These are phyloP conservation scores for Erebia aethiops DNA, from an alignment of 2,888 invertebrate genomes.

Conservation along the genomic window DNA sequence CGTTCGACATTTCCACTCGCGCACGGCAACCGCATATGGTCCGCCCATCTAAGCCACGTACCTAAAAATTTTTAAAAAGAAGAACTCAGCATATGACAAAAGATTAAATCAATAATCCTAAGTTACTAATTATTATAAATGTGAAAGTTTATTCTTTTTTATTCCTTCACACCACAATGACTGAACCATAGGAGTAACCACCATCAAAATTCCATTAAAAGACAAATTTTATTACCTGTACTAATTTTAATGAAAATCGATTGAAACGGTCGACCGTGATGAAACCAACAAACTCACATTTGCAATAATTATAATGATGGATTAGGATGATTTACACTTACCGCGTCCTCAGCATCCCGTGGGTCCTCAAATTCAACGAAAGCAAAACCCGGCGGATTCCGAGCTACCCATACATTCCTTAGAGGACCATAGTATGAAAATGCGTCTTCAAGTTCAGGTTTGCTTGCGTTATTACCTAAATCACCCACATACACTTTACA, in stretches of 20 bases:
- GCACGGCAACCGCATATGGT: conserved; percentile 95
- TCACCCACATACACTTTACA: conserved; percentile 98
- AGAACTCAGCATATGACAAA: no score
- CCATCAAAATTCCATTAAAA: no score
- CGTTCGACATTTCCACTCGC: conserved; percentile 96
- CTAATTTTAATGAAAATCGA: no score
- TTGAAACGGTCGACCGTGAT: no score
- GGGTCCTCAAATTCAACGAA: conserved; percentile 97
- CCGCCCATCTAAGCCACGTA: conserved; percentile 87
- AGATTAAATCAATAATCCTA: no score
- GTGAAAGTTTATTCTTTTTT: no score
- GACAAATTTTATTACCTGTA: no score
- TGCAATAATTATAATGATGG: neutral
- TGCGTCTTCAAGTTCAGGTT: conserved; percentile 96
- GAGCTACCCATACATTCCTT: conserved; percentile 98
- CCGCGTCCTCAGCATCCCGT: conserved; percentile 96
- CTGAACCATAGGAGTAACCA: no score
- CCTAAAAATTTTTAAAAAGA: conserved; percentile 47
- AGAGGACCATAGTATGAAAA: conserved; percentile 96
- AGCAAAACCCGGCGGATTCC: conserved; percentile 97
- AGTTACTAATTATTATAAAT: no score
- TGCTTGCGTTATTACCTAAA: conserved; percentile 94
- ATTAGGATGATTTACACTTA: conserved; percentile 66
- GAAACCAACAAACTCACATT: no score
- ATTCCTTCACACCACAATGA: no score